phyloP scores from a whole-genome alignment of 2,797 vertebrate species.

The Ctenosaura bakeri region DNA sequence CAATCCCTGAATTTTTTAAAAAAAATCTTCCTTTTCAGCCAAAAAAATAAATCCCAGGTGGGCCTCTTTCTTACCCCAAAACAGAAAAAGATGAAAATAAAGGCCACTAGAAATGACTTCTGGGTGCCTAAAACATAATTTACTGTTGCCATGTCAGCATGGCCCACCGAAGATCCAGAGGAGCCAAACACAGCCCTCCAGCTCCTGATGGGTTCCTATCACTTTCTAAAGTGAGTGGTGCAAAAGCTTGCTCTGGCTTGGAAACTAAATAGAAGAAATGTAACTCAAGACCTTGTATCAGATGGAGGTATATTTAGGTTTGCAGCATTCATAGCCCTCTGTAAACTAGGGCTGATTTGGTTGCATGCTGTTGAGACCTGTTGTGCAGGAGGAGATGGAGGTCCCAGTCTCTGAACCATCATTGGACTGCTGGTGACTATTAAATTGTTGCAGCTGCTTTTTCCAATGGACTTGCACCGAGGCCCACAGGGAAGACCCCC shows the following conservation, averaged over 20 bases:
- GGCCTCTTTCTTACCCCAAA: too few relatives aligned
- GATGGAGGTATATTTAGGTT: constrained; percentile 83
- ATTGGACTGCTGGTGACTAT: constrained; percentile 85
- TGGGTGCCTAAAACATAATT: too few relatives aligned
- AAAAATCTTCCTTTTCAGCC: too few relatives aligned
- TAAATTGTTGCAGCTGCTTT: constrained; percentile 83
- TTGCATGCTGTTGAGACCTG: constrained; percentile 79
- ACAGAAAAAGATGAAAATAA: too few relatives aligned
- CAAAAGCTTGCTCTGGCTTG: constrained; percentile 47
- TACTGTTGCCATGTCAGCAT: too few relatives aligned
- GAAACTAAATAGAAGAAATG: constrained; percentile 58
- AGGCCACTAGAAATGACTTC: too few relatives aligned
- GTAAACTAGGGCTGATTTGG: constrained; percentile 80
- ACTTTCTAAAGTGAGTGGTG: background rate
- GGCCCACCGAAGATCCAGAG: too few relatives aligned
- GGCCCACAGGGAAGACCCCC: constrained; percentile 80
- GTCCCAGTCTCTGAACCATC: constrained; percentile 83
- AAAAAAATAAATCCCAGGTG: too few relatives aligned
- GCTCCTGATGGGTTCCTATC: too few relatives aligned
- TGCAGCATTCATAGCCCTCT: constrained; percentile 80
- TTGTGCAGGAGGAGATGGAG: constrained; percentile 77
- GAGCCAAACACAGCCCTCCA: too few relatives aligned
- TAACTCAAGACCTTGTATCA: constrained; percentile 89
- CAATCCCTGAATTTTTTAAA: too few relatives aligned
- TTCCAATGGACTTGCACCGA: constrained; percentile 83